Evolutionary conservation across 1,140 invertebrate genomes (phyloP).

Genomic region (Ooceraea biroi): DNA sequence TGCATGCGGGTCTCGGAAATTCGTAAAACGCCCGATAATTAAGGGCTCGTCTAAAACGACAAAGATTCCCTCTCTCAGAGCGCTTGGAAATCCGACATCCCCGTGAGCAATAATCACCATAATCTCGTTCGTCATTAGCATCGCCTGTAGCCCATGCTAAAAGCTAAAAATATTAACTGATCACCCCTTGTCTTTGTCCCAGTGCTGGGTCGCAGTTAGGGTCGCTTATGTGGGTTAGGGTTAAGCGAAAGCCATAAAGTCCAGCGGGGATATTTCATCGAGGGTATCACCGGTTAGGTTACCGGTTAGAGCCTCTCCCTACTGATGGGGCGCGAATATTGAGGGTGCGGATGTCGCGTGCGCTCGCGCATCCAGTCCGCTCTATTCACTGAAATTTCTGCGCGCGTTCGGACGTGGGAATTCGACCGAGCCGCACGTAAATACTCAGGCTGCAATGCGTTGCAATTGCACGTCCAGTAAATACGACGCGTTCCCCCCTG

Average conservation of each 20-base stretch:
- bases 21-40: conserved; percentile 51
- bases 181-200: conserved; percentile 27
- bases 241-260: conserved; percentile 66
- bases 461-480: conserved; percentile 65
- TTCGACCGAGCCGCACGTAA: conserved; percentile 56
- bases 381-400: conserved; percentile 72
- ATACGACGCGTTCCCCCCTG: conserved; percentile 19
- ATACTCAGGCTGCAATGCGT: conserved; percentile 51
- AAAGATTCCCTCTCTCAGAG: conserved; percentile 11
- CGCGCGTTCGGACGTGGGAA: conserved; percentile 24
- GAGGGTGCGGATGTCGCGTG: conserved; percentile 53
- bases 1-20: conserved; percentile 54
- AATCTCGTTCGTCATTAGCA: conserved; percentile 58
- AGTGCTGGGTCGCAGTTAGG: conserved; percentile 34
- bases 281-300: conserved; percentile 43
- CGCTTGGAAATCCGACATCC: neutral
- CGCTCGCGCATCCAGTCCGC: conserved; percentile 23
- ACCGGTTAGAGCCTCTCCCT: neutral
- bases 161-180: conserved; percentile 54
- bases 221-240: conserved; percentile 50
- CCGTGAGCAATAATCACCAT: conserved; percentile 41
- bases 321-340: conserved; percentile 59
- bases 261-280: conserved; percentile 36
- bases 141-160: conserved; percentile 4
- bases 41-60: neutral